phyloP scores from a whole-genome alignment of 2,888 invertebrate species.

The Patella pellucida region DNA sequence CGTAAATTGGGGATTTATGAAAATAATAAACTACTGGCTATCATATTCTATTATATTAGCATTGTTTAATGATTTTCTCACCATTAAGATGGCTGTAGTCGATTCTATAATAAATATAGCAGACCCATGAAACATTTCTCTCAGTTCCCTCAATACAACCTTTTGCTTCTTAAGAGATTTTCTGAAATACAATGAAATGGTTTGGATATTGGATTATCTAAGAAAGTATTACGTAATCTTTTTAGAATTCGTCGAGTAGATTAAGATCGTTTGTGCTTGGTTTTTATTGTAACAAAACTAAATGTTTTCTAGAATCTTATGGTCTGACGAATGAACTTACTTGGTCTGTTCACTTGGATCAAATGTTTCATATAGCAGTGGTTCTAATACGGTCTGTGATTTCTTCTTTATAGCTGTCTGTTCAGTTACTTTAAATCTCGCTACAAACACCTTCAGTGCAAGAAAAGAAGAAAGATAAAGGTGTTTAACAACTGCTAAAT shows the following conservation, averaged over 20 bases:
- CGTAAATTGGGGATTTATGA: not conserved
- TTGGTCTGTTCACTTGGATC: constrained; percentile 59
- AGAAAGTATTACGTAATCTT: too few relatives aligned
- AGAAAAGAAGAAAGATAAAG: not conserved
- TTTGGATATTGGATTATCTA: too few relatives aligned
- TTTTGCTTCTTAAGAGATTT: constrained; percentile 62
- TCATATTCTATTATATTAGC: too few relatives aligned
- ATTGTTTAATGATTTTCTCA: constrained; percentile 29
- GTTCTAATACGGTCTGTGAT: constrained; percentile 50
- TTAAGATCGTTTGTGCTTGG: too few relatives aligned
- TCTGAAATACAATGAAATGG: constrained; percentile 39
- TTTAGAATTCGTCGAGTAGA: too few relatives aligned
- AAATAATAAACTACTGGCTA: too few relatives aligned
- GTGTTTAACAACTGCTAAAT: not conserved
- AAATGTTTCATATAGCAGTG: constrained; percentile 60
- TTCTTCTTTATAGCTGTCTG: constrained; percentile 46
- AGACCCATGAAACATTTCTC: constrained; percentile 66
- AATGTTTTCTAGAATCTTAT: too few relatives aligned
- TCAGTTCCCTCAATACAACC: constrained; percentile 59
- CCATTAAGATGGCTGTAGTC: constrained; percentile 63
- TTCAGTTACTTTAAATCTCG: constrained; percentile 66
- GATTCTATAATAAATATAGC: constrained; percentile 66
- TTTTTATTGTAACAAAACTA: too few relatives aligned
- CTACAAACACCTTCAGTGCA: constrained; percentile 64
- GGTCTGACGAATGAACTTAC: constrained; percentile 41